These are phyloP conservation scores for Rotaria sp. DNA, from an alignment of 2,888 invertebrate genomes.

Conservation along the genomic window DNA sequence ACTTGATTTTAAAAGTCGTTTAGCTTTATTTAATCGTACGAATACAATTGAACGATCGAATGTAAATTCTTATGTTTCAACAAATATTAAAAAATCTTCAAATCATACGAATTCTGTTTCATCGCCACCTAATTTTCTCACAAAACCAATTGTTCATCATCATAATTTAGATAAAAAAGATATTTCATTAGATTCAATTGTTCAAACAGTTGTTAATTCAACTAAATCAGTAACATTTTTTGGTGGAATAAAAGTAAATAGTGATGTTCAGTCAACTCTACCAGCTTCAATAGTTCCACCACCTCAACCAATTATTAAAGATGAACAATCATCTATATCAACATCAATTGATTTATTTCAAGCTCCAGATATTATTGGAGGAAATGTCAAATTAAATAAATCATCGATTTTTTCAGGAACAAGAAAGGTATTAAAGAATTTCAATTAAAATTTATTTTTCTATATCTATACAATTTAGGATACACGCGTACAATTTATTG, in stretches of 20 bases:
- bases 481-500: constrained; percentile 22
- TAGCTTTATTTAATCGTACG: constrained; percentile 1
- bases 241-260: background rate
- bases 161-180: background rate
- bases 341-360: background rate
- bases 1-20: constrained; percentile 18
- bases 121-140: background rate
- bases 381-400: constrained; percentile 15
- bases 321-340: background rate
- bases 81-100: background rate
- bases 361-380: background rate
- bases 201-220: background rate
- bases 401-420: background rate
- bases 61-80: background rate
- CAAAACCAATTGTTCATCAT: background rate
- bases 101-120: background rate
- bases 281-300: background rate
- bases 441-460: background rate
- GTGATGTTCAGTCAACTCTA: background rate
- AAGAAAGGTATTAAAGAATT: background rate
- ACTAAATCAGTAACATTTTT: constrained; percentile 6
- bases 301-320: background rate
- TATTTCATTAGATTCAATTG: background rate
- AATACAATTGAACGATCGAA: background rate
- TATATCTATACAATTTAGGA: background rate